phyloP scores from a whole-genome alignment of 2,113 vertebrate species.

The Chelonoidis abingdonii region DNA sequence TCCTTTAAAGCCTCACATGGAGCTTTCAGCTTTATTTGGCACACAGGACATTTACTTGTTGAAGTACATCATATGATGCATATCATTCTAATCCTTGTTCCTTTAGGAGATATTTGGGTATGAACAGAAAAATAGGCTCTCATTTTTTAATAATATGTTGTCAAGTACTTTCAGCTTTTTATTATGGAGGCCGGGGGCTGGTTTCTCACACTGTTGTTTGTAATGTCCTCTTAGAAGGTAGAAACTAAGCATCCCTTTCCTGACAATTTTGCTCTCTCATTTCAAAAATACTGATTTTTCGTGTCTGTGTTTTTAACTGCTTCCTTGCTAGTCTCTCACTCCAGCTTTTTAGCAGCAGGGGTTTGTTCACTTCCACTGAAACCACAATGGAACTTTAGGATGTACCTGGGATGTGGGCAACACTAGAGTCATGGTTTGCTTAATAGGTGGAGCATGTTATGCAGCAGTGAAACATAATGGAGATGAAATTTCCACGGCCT shows the following conservation, averaged over 20 bases:
- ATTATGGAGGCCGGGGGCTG: not conserved
- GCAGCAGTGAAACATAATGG: not conserved
- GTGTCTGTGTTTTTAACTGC: conserved; percentile 9
- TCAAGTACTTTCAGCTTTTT: conserved; percentile 33
- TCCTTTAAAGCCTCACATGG: not conserved
- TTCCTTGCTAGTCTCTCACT: not conserved
- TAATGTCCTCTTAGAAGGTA: conserved; percentile 29
- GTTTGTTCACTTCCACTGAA: not conserved
- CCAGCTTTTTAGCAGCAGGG: not conserved
- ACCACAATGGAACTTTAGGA: accelerated
- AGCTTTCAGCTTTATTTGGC: not conserved
- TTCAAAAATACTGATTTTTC: not conserved
- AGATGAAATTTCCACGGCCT: not conserved
- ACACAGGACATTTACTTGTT: not conserved
- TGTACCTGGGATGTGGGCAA: accelerated
- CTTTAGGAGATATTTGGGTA: conserved; percentile 26
- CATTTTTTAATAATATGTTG: not conserved
- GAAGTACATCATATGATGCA: not conserved
- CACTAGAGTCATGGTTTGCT: not conserved
- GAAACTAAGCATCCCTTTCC: conserved; percentile 24
- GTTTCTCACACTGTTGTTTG: conserved; percentile 12
- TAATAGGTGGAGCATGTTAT: not conserved
- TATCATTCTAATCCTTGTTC: conserved; percentile 23
- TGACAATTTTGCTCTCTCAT: conserved; percentile 34
- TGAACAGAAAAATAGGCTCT: conserved; percentile 21